phyloP scores from a whole-genome alignment of 2,888 invertebrate genomes.

The Lottia gigantea region DNA sequence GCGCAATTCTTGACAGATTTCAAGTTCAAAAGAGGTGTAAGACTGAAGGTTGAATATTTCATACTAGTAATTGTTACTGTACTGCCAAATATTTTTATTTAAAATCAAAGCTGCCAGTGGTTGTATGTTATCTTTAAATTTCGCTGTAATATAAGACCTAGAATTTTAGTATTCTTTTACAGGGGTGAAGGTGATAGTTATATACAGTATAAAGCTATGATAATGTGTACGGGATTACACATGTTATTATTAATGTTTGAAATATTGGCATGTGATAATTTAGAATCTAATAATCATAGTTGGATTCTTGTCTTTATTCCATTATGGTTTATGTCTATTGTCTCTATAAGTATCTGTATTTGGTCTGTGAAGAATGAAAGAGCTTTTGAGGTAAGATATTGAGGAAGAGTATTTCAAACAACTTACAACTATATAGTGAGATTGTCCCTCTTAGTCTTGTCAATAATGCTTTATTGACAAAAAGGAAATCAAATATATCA shows the following conservation, averaged over 20 bases:
- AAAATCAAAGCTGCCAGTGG: too few relatives aligned
- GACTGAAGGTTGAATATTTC: too few relatives aligned
- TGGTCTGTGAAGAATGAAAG: conserved; percentile 99
- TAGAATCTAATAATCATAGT: conserved; percentile 79
- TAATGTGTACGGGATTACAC: conserved; percentile 94
- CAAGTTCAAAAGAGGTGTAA: too few relatives aligned
- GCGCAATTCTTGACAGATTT: too few relatives aligned
- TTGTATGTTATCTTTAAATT: too few relatives aligned
- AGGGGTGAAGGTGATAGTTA: conserved; percentile 95
- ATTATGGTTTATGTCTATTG: conserved; percentile 93
- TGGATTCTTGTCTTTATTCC: conserved; percentile 83
- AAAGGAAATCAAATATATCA: neutral
- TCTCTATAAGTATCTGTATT: conserved; percentile 95
- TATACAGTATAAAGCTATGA: conserved; percentile 98
- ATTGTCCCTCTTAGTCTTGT: too few relatives aligned
- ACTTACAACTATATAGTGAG: neutral
- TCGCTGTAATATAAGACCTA: too few relatives aligned
- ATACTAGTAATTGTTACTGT: too few relatives aligned
- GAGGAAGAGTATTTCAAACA: too few relatives aligned
- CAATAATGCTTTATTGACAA: neutral
- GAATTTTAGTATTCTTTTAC: conserved; percentile 53
- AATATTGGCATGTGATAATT: conserved; percentile 92
- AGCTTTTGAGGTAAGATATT: conserved; percentile 84
- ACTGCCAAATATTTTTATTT: too few relatives aligned
- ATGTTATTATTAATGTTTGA: conserved; percentile 96